A percentile compares a stretch with the other conserved stretches of the same genome.
Conservation (phyloP, 2,113 vertebrate species). For the Sapajus apella region DNA sequence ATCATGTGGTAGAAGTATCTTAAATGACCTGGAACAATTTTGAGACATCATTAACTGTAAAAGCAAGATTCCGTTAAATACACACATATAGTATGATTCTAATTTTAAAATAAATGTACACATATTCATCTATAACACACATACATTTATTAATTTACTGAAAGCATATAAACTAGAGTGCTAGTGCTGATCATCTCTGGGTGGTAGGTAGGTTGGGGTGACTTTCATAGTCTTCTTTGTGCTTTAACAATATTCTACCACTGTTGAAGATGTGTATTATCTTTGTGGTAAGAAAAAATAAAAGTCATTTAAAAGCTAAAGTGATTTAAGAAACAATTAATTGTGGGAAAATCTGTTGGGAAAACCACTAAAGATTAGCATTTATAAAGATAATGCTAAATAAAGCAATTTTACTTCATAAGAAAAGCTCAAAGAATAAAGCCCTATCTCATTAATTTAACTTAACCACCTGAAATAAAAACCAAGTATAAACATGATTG, state of each 20-base stretch:
- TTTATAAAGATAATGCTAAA: neutral
- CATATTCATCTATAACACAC: neutral
- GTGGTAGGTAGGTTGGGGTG: neutral
- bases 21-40: neutral
- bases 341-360: neutral
- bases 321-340: slow-evolving; percentile 19
- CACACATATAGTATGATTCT: neutral
- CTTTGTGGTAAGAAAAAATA: neutral
- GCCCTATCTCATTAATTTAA: neutral
- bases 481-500: neutral
- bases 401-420: slow-evolving; percentile 5
- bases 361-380: neutral
- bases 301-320: neutral
- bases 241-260: neutral
- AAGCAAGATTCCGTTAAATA: neutral
- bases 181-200: neutral
- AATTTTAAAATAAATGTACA: slow-evolving; percentile 16
- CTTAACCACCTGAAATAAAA: slow-evolving; percentile 4
- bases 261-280: neutral
- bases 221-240: neutral
- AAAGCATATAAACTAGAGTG: slow-evolving; percentile 16
- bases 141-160: neutral
- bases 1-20: neutral
- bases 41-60: neutral
- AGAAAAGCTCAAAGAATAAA: slow-evolving; percentile 28